Evolutionary conservation across 1,140 invertebrate genomes (phyloP), one percentile per base, ranked within the genome.

Genomic region (Zaprionus davidi): DNA sequence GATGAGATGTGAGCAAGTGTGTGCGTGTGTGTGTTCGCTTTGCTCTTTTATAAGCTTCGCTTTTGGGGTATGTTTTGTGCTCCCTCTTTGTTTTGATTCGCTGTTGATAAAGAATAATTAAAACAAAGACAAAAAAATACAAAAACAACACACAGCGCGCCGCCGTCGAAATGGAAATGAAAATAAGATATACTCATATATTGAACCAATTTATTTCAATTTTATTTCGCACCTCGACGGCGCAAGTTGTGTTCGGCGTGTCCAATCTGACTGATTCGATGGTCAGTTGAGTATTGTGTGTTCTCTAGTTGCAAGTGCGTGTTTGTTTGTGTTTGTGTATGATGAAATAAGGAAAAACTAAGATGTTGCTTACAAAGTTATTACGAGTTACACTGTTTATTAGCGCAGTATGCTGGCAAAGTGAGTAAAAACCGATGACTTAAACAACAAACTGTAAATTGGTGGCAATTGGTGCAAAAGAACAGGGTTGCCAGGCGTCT

Each of bases 171-270:
- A 88, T 80, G 79, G 71, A 85, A 74, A 81, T 86, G 79, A 66
- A 81, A 88, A 77, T 87, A 88, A 87, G 81, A 87, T 79, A 87
- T 83, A 82, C 67, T 67, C 64, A 67, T 38, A 78, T 80, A 88
- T 81, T 84, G 81, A 59, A 85, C 81, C 81, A 90, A 90, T 90
- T 90, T 90, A 90, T 85, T 90, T 90, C 68, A 90, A 90, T 90
- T 76, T 76, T 65, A 76, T 55, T 90, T 90, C 68, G 76, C 76
- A 84, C 79, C 72, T 75, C 72, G 60, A 71, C 76, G 76, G 65
- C 71, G 59, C 31, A 81, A 71, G 85, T 90, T 85, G 84, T 88
- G 78, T 7, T 28, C 63, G n/a, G 41, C n/a, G 74, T 67, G 68
- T 67, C 38, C 17, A 38, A 20, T 62, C 17, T 22, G 11, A 5